Evolutionary conservation across 2,888 invertebrate species (phyloP).

Genomic region (Theretra japonica): DNA sequence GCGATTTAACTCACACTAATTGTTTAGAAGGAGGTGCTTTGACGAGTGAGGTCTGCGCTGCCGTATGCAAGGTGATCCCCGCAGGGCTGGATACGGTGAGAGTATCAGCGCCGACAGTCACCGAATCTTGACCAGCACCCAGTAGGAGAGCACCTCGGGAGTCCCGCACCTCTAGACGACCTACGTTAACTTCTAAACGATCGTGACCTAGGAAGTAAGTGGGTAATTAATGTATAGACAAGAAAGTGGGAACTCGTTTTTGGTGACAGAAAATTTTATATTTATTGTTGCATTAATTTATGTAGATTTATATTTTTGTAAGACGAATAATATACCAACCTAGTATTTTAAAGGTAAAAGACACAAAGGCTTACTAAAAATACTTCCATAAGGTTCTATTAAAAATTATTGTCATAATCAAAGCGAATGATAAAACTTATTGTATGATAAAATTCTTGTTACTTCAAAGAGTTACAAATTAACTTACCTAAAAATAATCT

Average conservation of each 20-base stretch:
- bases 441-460: background rate
- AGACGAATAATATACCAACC: too few relatives aligned
- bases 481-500: constrained; percentile 89
- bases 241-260: background rate
- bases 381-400: background rate
- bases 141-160: constrained; percentile 90
- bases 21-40: constrained; percentile 93
- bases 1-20: constrained; percentile 87
- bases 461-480: background rate
- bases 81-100: constrained; percentile 92
- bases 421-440: background rate
- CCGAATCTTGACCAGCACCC: constrained; percentile 91
- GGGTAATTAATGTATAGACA: background rate
- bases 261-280: rapidly evolving
- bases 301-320: too few relatives aligned
- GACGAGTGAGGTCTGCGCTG: constrained; percentile 93
- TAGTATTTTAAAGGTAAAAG: too few relatives aligned
- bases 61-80: constrained; percentile 93
- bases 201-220: constrained; percentile 87
- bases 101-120: constrained; percentile 92
- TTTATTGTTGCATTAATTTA: too few relatives aligned
- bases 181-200: constrained; percentile 91
- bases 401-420: background rate
- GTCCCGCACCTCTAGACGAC: constrained; percentile 92
- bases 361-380: background rate